Evolutionary conservation across 2,888 invertebrate species (phyloP).

Genomic region (Azorinus chamasolen): DNA sequence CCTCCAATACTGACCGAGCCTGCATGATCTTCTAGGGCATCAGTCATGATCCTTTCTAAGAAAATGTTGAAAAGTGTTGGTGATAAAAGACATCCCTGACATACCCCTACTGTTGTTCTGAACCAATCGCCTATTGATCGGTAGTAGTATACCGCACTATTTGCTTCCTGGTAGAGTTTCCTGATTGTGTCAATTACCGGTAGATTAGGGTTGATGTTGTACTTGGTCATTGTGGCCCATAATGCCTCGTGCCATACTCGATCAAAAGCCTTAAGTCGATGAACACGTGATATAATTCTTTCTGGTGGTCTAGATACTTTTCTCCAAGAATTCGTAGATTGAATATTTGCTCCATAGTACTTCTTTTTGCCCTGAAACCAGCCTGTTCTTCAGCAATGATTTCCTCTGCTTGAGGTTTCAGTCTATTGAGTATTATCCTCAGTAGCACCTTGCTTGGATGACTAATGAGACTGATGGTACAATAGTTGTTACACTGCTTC

Average conservation of each 20-base stretch:
- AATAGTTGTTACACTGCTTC: slow-evolving; percentile 12
- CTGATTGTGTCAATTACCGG: slow-evolving; percentile 24
- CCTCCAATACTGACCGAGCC: too few relatives aligned
- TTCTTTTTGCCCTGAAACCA: slow-evolving; percentile 34
- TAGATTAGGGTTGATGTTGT: slow-evolving; percentile 31
- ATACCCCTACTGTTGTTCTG: slow-evolving; percentile 45
- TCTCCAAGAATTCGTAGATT: slow-evolving; percentile 16
- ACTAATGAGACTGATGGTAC: slow-evolving; percentile 47
- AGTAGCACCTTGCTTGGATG: slow-evolving; percentile 51
- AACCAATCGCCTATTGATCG: slow-evolving; percentile 53
- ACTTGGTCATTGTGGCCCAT: slow-evolving; percentile 28
- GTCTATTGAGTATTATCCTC: slow-evolving; percentile 14
- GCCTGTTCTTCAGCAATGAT: slow-evolving; percentile 44
- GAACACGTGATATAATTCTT: not conserved
- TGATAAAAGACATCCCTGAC: slow-evolving; percentile 44
- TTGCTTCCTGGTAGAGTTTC: slow-evolving; percentile 28
- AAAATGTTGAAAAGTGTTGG: too few relatives aligned
- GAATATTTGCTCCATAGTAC: slow-evolving; percentile 36
- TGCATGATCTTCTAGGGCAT: too few relatives aligned
- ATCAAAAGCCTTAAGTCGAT: slow-evolving; percentile 42
- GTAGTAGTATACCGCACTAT: slow-evolving; percentile 33
- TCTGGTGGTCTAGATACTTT: not conserved
- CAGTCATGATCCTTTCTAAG: too few relatives aligned
- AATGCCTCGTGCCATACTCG: slow-evolving; percentile 35
- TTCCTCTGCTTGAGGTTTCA: too few relatives aligned